Conservation (phyloP, 2,113 vertebrate genomes). For the Herpailurus yagouaroundi region DNA sequence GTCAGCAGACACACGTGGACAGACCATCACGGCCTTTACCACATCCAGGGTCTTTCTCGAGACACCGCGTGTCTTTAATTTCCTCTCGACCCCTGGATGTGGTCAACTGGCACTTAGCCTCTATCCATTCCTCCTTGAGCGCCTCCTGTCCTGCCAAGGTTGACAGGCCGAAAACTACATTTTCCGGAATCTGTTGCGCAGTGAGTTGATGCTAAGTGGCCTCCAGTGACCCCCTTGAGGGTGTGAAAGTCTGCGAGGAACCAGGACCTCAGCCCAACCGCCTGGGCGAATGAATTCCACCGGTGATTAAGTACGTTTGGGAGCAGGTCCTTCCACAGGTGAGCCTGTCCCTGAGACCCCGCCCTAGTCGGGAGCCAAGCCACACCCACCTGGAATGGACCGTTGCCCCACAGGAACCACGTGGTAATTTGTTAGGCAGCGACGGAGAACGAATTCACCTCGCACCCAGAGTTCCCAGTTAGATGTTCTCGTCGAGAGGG, state of each 20-base stretch:
- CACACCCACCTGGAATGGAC: neutral
- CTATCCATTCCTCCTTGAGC: too few species aligned
- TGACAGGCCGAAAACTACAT: neutral
- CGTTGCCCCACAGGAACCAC: rapidly evolving
- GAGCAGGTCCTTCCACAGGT: neutral
- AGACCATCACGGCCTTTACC: neutral
- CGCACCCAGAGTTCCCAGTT: rapidly evolving
- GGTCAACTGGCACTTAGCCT: neutral
- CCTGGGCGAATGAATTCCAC: neutral
- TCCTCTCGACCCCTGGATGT: neutral
- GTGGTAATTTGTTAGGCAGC: neutral
- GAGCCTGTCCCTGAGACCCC: neutral
- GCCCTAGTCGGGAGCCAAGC: neutral
- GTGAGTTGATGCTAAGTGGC: neutral
- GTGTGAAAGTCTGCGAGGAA: neutral
- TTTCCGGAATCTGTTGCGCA: neutral
- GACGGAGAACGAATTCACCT: rapidly evolving
- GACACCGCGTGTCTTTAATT: neutral
- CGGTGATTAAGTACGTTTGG: neutral
- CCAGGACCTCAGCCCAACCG: rapidly evolving
- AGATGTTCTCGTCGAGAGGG: rapidly evolving
- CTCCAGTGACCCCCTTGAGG: neutral
- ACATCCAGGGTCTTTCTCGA: rapidly evolving
- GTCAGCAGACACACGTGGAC: rapidly evolving
- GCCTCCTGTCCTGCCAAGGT: neutral